Base-by-base conservation (phyloP, 2,888 invertebrate genomes). In the Lucinisca nassula region DNA sequence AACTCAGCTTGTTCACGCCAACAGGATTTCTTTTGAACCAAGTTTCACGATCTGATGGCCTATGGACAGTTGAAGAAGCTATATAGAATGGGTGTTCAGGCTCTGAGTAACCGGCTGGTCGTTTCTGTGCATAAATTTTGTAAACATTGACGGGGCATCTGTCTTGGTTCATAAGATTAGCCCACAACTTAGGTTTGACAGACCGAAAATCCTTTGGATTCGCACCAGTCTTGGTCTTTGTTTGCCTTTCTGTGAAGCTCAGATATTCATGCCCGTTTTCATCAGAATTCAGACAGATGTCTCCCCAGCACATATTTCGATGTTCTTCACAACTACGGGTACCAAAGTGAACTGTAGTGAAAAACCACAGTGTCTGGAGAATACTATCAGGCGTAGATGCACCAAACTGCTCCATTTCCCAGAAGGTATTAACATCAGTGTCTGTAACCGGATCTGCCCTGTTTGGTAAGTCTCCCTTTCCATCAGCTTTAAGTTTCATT, bases 121-220 rank as follows among this genome's bases (percentile, higher is more conserved):
- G 76, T 61, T 67, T 58, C 12, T 17, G 17, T 1, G 73, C 49
- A 40, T 84, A 85, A 17, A 32, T 17, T 55, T 84, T 84, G 40
- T 82, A 88, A 17, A 84, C 38, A 10, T 45, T 58, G 14, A 84
- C 45, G 27, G 75, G 75, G 40, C 75, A 82, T 74, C 80, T 35
- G 2, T 40, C 51, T 0, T 27, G 77, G 27, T 77, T 81, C 0
- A 49, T 12, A 24, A 24, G 0, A 49, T 79, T 83, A 0, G 78
- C 35, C 79, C 85, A 85, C 55, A 88, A 37, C 38, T 80, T 88
- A 21, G 83, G 88, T 49, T 73, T 88, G 0, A 88, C 79, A 21
- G 0, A 17, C 17, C 85, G 73, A 0, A 82, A 72, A 82, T 88
- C 80, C 37, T 76, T 58, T 1, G 82, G 85, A 67, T 88, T 82